Evolutionary conservation across 2,888 invertebrate species (phyloP), one percentile per base, ranked within the genome.

Genomic region (Platerodrilus igneus): DNA sequence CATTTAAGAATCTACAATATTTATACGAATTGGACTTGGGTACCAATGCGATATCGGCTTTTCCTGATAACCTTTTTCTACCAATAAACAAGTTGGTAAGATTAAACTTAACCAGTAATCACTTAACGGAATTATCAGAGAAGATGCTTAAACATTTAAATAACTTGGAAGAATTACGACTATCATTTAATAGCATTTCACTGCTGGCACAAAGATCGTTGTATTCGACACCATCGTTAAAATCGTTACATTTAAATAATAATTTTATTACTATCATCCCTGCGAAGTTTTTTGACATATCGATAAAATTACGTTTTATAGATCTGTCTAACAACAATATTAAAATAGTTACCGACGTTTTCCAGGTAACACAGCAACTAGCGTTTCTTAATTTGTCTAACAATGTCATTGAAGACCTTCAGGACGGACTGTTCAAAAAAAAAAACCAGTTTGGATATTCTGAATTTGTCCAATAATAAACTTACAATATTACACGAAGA

Each of bases 281-380:
- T 26, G 18, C 40, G n/a, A 48, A 50, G 15, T n/a, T 49, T n/a
- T 50, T 57, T 20, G 52, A 53, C 33, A 42, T 41, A 27, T 25
- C 47, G 11, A 34, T 28, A 9, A 42, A 47, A 13, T 34, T 57
- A 16, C 19, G 37, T 31, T 7, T 20, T 8, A 22, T 56, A n/a
- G 46, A 55, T 41, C 33, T 56, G 13, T 46, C 49, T 3, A 33
- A 45, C 21, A 56, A 56, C 29, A 16, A 34, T 10, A 42, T 56
- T 5, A 15, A 44, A 14, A 38, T 33, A 10, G 19, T 57, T 9
- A 38, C 45, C 3, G 21, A 44, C 17, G 47, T 48, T 20, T 29
- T 56, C 30, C 42, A 49, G 7, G 22, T 13, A 9, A 32, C 20
- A 4, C 23, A 25, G 7, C 20, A 27, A 9, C 21, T 54, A 10